phyloP scores from a whole-genome alignment of 2,797 vertebrate species.

The Phylloscopus collybita region DNA sequence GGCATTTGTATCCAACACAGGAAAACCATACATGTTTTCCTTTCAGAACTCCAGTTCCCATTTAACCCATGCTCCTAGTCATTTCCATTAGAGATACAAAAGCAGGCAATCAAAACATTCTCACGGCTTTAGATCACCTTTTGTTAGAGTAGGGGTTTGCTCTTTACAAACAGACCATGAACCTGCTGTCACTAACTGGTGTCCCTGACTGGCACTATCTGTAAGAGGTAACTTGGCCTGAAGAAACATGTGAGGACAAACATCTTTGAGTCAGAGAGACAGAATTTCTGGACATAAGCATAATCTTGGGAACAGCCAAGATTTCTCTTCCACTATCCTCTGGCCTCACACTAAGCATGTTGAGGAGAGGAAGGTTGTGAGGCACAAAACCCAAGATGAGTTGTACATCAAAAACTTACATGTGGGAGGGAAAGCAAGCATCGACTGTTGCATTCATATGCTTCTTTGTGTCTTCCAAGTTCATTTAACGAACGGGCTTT shows the following conservation, averaged over 20 bases:
- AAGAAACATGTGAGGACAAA: not conserved
- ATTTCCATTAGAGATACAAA: not conserved
- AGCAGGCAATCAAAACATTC: not conserved
- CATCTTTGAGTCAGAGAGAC: not conserved
- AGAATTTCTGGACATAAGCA: not conserved
- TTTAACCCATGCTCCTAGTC: not conserved
- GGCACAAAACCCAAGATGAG: not conserved
- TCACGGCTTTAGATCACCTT: not conserved
- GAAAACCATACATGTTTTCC: not conserved
- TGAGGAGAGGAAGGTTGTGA: not conserved
- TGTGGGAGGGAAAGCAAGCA: constrained; percentile 93
- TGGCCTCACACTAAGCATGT: not conserved
- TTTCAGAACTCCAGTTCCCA: not conserved
- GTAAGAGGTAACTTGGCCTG: not conserved
- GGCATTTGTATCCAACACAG: not conserved
- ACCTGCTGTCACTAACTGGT: not conserved
- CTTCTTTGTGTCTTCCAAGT: constrained; percentile 91
- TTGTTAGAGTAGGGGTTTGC: not conserved
- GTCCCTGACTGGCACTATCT: not conserved
- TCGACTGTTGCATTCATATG: constrained; percentile 93
- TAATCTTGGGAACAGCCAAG: not conserved
- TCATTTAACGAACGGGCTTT: constrained; percentile 91
- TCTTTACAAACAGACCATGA: not conserved
- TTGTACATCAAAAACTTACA: constrained; percentile 73
- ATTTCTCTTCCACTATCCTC: not conserved